Conservation (phyloP, 2,113 vertebrate species). For the Psilopogon haemacephalus region DNA sequence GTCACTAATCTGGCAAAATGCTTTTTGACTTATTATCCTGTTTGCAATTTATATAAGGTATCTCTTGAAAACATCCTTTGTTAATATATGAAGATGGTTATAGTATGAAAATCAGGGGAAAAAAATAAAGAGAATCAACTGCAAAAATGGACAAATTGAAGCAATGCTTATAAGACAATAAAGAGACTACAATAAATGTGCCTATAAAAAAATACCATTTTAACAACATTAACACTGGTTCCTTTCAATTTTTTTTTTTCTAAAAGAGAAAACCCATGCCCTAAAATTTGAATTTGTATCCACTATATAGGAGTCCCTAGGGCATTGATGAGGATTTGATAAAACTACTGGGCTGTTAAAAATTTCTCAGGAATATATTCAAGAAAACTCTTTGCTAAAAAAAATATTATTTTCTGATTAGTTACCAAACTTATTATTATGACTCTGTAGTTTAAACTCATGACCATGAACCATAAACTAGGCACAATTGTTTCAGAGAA, state of each 20-base stretch:
- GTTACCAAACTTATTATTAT: background rate
- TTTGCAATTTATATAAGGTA: background rate
- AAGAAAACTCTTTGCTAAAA: background rate
- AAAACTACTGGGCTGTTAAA: background rate
- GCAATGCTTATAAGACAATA: background rate
- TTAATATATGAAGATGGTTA: background rate
- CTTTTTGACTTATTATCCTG: background rate
- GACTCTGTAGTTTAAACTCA: background rate
- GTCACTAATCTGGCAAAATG: background rate
- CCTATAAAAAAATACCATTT: background rate
- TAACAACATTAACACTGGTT: background rate
- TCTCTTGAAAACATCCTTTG: background rate
- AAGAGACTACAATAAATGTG: background rate
- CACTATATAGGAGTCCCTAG: background rate
- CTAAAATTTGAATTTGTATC: background rate
- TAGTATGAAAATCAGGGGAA: background rate
- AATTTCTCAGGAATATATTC: background rate
- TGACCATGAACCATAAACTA: background rate
- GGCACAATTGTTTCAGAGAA: background rate
- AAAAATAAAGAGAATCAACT: background rate
- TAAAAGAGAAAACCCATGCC: background rate
- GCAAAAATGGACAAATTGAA: background rate
- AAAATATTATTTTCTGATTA: background rate
- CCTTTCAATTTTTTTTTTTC: background rate
- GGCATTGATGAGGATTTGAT: background rate